Evolutionary conservation across 2,113 vertebrate species (phyloP).

Genomic region (Myotis davidii): DNA sequence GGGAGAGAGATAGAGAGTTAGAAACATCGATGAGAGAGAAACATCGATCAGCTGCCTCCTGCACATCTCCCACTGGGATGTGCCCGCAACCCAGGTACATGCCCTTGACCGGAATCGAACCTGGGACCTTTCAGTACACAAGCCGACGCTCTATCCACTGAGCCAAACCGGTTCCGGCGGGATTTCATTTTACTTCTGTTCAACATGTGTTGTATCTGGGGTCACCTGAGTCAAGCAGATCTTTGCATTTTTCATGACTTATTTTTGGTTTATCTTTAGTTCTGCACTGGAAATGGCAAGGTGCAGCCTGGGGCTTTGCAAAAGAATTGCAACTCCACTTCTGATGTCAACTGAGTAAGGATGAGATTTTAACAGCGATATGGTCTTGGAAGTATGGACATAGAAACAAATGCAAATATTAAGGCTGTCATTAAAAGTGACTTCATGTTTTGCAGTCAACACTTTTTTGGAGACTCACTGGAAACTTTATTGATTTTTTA

Average conservation of each 20-base stretch:
- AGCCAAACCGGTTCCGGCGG: no score
- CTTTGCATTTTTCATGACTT: background rate
- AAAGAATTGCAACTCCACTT: conserved; percentile 1
- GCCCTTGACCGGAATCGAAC: no score
- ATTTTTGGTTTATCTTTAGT: background rate
- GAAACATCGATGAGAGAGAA: no score
- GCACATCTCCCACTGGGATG: no score
- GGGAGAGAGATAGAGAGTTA: no score
- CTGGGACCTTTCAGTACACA: no score
- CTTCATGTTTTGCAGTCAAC: background rate
- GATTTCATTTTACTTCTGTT: background rate
- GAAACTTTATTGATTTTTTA: background rate
- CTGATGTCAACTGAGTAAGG: background rate
- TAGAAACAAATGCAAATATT: background rate
- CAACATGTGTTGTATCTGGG: background rate
- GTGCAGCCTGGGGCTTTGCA: background rate
- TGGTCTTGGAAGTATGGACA: background rate
- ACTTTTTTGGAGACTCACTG: background rate
- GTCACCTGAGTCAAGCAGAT: background rate
- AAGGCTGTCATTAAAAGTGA: background rate
- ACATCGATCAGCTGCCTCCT: no score
- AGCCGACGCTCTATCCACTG: no score
- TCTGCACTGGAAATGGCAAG: background rate
- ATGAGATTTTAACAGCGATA: background rate
- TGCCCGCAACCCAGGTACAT: no score